Percentiles rank a stretch among this genome's conserved stretches.
These are phyloP conservation scores for Coremacera marginata DNA, from an alignment of 2,888 invertebrate species.

Conservation along the genomic window DNA sequence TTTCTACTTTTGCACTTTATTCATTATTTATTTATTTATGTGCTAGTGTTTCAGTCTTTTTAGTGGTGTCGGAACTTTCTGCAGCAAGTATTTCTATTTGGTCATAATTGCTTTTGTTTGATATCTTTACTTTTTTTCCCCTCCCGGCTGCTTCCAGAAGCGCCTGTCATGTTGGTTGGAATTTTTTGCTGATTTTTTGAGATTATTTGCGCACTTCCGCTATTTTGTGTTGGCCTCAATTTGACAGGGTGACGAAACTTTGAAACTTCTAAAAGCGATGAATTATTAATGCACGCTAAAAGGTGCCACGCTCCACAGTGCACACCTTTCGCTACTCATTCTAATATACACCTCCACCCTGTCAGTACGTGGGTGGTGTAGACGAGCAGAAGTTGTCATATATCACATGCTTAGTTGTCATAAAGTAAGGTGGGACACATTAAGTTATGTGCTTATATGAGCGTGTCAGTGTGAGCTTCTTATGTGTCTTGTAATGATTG, in stretches of 20 bases:
- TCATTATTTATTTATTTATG: too few relatives aligned
- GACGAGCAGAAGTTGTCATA: conserved; percentile 44
- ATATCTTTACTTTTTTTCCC: not conserved
- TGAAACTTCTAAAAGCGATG: conserved; percentile 57
- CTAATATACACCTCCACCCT: not conserved
- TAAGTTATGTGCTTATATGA: too few relatives aligned
- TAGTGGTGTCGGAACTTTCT: too few relatives aligned
- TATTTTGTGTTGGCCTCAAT: conserved; percentile 34
- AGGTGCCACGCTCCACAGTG: conserved; percentile 54
- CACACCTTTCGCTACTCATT: not conserved
- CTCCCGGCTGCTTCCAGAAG: not conserved
- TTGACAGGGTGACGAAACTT: conserved; percentile 55
- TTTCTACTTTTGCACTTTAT: too few relatives aligned
- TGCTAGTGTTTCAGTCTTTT: too few relatives aligned
- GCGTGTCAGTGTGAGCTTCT: not conserved
- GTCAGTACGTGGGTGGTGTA: not conserved
- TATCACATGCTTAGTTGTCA: conserved; percentile 60
- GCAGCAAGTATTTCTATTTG: not conserved
- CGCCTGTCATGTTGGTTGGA: not conserved
- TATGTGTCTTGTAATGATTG: not conserved
- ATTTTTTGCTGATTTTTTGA: conserved; percentile 3
- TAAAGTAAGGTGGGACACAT: conserved; percentile 66
- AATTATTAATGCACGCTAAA: conserved; percentile 65
- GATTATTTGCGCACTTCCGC: conserved; percentile 33
- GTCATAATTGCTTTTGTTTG: not conserved